phyloP scores from a whole-genome alignment of 1,140 invertebrate genomes.

The Penaeus indicus region DNA sequence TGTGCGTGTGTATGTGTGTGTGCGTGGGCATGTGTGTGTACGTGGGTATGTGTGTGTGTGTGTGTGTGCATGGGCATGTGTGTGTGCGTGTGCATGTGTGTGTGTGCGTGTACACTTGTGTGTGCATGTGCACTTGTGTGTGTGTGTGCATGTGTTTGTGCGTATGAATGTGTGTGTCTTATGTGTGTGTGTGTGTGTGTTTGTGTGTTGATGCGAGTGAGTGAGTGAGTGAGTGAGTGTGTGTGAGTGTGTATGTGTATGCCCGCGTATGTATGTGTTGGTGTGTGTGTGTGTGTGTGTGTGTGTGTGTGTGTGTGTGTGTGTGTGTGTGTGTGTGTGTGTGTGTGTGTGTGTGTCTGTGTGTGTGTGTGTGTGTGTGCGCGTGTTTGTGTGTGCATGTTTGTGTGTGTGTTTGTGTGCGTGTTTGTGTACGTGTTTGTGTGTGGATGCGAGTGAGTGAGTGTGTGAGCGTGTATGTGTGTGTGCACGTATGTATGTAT shows the following conservation, averaged over 20 bases:
- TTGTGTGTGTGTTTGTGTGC: neutral
- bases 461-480: slow-evolving; percentile 5
- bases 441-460: neutral
- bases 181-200: slow-evolving; percentile 12
- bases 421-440: slow-evolving; percentile 3
- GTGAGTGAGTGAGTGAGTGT: neutral
- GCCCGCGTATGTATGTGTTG: neutral
- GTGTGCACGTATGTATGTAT: slow-evolving; percentile 11
- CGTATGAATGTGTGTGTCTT: no score
- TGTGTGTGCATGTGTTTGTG: no score
- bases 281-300: neutral
- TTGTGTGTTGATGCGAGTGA: neutral
- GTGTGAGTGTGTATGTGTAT: neutral
- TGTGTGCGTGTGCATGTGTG: no score
- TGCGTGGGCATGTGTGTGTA: no score
- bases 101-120: no score
- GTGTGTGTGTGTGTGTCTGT: neutral
- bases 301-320: neutral
- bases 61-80: no score
- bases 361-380: neutral
- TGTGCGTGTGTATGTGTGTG: no score
- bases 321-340: neutral
- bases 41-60: no score
- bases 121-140: no score
- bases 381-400: neutral